These are phyloP conservation scores for Nomada goodeniana DNA, from an alignment of 2,888 invertebrate genomes.

Conservation along the genomic window DNA sequence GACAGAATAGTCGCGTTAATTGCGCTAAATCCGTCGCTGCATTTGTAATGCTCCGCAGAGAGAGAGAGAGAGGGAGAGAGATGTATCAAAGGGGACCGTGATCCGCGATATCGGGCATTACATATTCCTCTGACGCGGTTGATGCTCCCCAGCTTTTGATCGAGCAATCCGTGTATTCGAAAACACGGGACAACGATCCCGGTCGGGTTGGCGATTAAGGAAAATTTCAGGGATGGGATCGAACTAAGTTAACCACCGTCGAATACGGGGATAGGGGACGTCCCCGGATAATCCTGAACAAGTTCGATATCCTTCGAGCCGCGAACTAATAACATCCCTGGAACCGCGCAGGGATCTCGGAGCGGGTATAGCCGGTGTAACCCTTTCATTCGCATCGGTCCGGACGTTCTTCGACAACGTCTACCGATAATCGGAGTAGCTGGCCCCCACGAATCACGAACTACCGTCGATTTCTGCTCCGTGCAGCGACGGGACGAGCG, in stretches of 20 bases:
- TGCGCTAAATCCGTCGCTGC: not conserved
- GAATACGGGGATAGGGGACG: not conserved
- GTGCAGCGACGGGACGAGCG: constrained; percentile 9
- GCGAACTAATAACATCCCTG: constrained; percentile 3
- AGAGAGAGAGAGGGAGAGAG: not conserved
- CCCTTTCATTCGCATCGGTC: not conserved
- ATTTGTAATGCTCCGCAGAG: not conserved
- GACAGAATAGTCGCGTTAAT: not conserved
- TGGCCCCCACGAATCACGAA: constrained; percentile 9
- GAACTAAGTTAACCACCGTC: not conserved
- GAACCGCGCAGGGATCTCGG: not conserved
- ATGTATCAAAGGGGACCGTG: not conserved
- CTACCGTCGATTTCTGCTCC: constrained; percentile 24
- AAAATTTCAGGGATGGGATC: not conserved
- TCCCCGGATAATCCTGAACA: not conserved
- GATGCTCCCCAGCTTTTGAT: not conserved
- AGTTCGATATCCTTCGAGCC: not conserved
- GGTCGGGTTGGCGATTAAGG: not conserved
- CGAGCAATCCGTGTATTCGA: not conserved
- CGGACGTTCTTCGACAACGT: not conserved
- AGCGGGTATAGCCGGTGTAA: not conserved
- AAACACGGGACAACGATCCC: not conserved
- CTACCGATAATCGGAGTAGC: constrained; percentile 21
- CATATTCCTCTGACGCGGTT: not conserved
- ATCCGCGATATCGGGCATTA: not conserved